Conservation (phyloP, 2,888 invertebrate species). For the Metalampra italica region DNA sequence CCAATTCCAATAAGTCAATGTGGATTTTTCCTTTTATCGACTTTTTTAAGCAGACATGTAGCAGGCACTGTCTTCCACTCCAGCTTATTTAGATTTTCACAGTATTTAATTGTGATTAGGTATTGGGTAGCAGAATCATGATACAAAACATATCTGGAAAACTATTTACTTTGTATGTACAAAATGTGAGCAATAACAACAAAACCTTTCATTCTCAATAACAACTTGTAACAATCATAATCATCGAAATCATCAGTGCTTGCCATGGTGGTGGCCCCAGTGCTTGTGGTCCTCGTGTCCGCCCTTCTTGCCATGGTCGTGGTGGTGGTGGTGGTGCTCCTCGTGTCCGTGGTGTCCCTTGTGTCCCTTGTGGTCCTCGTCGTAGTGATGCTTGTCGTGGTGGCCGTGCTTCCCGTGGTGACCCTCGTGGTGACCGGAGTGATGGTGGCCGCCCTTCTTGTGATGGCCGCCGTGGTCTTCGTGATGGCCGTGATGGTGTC, state of each 20-base stretch:
- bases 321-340: constrained; percentile 84
- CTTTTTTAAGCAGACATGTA: no score
- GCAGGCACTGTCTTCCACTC: no score
- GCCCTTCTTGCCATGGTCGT: constrained; percentile 87
- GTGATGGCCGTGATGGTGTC: constrained; percentile 85
- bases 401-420: constrained; percentile 89
- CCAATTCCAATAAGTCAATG: no score
- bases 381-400: constrained; percentile 88
- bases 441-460: constrained; percentile 89
- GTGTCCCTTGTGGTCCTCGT: constrained; percentile 87
- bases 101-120: no score
- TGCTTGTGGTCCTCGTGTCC: constrained; percentile 85
- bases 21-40: no score
- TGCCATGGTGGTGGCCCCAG: constrained; percentile 81
- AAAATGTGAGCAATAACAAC: constrained; percentile 53
- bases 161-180: constrained; percentile 47
- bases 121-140: neutral
- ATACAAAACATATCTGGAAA: neutral
- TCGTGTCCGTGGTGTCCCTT: constrained; percentile 89
- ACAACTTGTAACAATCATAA: constrained; percentile 25
- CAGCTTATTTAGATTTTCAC: no score
- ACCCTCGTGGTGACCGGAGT: constrained; percentile 86
- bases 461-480: constrained; percentile 86
- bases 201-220: constrained; percentile 54
- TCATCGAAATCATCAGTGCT: constrained; percentile 50